Evolutionary conservation across 2,888 invertebrate species (phyloP).

Genomic region (Cryptocheilus praepositus): DNA sequence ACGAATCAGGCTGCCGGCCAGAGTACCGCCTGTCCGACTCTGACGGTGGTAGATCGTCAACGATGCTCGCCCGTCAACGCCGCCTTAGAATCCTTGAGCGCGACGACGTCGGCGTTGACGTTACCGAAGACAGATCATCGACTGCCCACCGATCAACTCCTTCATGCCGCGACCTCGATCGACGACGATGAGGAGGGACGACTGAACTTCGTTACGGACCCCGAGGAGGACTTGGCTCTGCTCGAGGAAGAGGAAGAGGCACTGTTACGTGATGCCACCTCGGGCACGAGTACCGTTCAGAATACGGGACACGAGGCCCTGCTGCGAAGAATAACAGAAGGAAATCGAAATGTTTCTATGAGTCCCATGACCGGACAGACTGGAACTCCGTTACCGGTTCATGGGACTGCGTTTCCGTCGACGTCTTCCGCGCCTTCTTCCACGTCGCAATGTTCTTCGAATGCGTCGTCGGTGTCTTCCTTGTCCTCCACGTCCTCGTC

Average conservation of each 20-base stretch:
- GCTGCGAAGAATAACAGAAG: slow-evolving; percentile 66
- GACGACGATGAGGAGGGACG: slow-evolving; percentile 62
- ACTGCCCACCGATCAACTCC: slow-evolving; percentile 36
- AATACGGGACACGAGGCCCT: slow-evolving; percentile 61
- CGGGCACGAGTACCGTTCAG: slow-evolving; percentile 10
- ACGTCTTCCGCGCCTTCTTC: slow-evolving; percentile 40
- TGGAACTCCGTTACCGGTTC: slow-evolving; percentile 16
- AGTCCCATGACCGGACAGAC: not conserved
- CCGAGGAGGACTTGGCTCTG: slow-evolving; percentile 84
- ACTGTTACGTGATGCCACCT: slow-evolving; percentile 77
- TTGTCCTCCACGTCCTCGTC: slow-evolving; percentile 43
- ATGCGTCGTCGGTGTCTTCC: slow-evolving; percentile 45
- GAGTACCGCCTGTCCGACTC: slow-evolving; percentile 53
- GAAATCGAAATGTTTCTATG: not conserved
- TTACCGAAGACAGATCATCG: slow-evolving; percentile 28
- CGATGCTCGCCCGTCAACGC: slow-evolving; percentile 48
- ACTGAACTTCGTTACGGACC: slow-evolving; percentile 68
- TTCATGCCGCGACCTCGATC: slow-evolving; percentile 58
- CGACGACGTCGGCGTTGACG: slow-evolving; percentile 8
- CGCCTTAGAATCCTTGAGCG: slow-evolving; percentile 64
- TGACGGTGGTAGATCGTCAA: slow-evolving; percentile 35
- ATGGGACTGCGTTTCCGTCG: slow-evolving; percentile 9
- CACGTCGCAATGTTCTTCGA: slow-evolving; percentile 37
- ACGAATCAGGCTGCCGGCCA: slow-evolving; percentile 71
- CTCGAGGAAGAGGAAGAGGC: slow-evolving; percentile 83